Conservation (phyloP, 2,797 vertebrate genomes). For the Pangasius larnaudii region DNA sequence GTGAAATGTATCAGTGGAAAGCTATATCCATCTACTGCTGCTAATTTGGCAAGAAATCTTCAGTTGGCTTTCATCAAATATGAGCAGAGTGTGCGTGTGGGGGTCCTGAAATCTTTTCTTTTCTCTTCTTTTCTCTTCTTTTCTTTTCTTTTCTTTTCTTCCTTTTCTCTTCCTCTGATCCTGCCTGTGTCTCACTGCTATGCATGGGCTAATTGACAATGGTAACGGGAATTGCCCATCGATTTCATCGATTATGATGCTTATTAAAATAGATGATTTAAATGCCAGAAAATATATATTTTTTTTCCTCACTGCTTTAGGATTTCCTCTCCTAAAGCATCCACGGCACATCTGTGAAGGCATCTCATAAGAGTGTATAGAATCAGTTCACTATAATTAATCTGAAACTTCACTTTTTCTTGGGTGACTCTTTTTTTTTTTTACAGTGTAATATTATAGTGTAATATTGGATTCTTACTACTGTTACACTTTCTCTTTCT, state of each 20-base stretch:
- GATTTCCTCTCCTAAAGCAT: too few species aligned
- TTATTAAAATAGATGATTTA: neutral
- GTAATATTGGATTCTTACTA: neutral
- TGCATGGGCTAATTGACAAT: neutral
- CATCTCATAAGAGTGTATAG: neutral
- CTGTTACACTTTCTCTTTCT: conserved; percentile 43
- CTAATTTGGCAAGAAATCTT: conserved; percentile 32
- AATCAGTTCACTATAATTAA: neutral
- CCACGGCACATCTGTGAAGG: neutral
- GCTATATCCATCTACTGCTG: conserved; percentile 17
- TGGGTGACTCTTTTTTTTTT: neutral
- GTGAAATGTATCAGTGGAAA: conserved; percentile 20
- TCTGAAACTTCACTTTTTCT: neutral
- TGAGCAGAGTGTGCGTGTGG: neutral
- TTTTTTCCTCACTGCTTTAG: neutral
- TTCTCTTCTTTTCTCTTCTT: neutral
- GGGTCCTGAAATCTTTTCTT: neutral
- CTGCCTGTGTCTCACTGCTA: neutral
- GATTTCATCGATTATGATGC: neutral
- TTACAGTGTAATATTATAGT: neutral
- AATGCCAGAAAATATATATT: neutral
- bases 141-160: conserved; percentile 6
- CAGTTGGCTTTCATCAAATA: conserved; percentile 11
- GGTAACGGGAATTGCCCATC: neutral
- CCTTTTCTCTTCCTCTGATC: conserved; percentile 8